Percentiles rank a stretch among this genome's conserved stretches.
These are phyloP conservation scores for Poeciliopsis infans DNA, from an alignment of 2,797 vertebrate genomes.

Conservation along the genomic window DNA sequence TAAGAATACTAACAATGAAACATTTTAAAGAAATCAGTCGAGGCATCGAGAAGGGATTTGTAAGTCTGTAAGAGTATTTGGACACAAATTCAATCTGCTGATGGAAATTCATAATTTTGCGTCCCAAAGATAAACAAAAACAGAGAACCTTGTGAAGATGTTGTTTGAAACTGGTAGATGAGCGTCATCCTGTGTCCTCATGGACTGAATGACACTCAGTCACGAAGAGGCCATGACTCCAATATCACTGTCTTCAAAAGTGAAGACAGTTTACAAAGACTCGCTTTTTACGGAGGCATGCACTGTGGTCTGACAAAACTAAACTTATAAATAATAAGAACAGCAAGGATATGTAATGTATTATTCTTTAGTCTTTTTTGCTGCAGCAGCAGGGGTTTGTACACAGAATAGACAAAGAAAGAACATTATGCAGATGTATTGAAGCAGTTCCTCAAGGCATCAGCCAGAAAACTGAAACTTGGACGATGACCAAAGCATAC, in stretches of 20 bases:
- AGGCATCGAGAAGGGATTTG: neutral
- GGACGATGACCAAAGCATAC: neutral
- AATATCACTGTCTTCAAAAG: conserved; percentile 18
- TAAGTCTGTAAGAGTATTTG: neutral
- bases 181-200: neutral
- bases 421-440: neutral
- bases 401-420: neutral
- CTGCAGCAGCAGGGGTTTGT: no score
- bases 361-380: neutral
- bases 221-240: conserved; percentile 19
- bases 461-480: neutral
- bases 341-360: no score
- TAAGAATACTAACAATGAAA: neutral
- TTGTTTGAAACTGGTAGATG: neutral
- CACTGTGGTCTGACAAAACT: neutral
- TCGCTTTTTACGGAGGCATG: neutral
- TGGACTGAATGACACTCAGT: neutral
- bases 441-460: neutral
- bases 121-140: neutral
- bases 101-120: neutral
- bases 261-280: conserved; percentile 14
- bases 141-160: neutral
- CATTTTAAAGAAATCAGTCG: neutral
- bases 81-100: neutral
- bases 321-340: no score